Evolutionary conservation across 2,888 invertebrate species (phyloP).

Genomic region (Baccha elongata): DNA sequence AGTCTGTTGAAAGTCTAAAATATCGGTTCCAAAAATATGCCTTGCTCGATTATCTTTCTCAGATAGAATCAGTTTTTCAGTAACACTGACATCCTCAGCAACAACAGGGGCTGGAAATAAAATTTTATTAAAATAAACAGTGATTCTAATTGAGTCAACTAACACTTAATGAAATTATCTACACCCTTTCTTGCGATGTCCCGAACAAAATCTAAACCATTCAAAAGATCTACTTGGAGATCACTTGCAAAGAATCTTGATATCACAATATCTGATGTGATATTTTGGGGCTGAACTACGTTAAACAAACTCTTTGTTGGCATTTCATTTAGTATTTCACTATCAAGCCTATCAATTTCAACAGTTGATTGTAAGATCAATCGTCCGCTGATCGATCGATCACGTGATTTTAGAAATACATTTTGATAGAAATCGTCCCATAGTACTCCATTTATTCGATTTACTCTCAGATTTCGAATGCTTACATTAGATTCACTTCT

Average conservation of each 20-base stretch:
- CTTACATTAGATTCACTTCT: conserved; percentile 27
- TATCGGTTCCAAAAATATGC: conserved; percentile 68
- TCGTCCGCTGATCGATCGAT: conserved; percentile 76
- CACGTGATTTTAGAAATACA: conserved; percentile 78
- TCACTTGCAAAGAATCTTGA: conserved; percentile 76
- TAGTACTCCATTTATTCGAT: conserved; percentile 76
- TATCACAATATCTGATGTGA: conserved; percentile 77
- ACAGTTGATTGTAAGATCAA: conserved; percentile 76
- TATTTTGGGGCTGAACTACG: conserved; percentile 76
- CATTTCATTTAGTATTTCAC: conserved; percentile 76
- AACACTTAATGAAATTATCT: conserved; percentile 75
- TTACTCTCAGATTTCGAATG: conserved; percentile 71
- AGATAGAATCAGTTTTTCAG: conserved; percentile 75
- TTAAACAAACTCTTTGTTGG: conserved; percentile 77
- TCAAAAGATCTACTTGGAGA: conserved; percentile 76
- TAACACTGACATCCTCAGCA: conserved; percentile 77
- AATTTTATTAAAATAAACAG: neutral
- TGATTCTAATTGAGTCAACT: conserved; percentile 12
- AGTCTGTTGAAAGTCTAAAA: conserved; percentile 76
- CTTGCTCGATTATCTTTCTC: conserved; percentile 70
- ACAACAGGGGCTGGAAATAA: conserved; percentile 77
- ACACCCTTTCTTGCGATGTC: conserved; percentile 78
- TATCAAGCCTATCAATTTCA: conserved; percentile 74
- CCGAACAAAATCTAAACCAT: conserved; percentile 78
- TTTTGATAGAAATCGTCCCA: conserved; percentile 78